A percentile compares a stretch with the other conserved stretches of the same genome.
These are phyloP conservation scores for Charaxes varanes DNA, from an alignment of 1,140 invertebrate species.

Conservation along the genomic window DNA sequence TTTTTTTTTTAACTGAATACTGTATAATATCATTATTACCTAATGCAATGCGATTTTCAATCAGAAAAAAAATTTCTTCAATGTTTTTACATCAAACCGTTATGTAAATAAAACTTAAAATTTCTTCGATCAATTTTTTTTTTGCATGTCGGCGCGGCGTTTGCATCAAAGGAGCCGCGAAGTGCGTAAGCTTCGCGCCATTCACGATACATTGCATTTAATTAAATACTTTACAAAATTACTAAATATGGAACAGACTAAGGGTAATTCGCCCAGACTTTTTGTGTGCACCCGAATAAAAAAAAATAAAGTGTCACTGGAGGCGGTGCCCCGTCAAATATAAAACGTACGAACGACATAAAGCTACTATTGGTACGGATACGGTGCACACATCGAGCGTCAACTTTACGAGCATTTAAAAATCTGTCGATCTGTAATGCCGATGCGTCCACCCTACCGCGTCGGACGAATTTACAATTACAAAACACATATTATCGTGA, in stretches of 20 bases:
- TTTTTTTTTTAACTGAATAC: too few relatives aligned
- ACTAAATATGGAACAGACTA: conserved; percentile 75
- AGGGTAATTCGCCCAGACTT: conserved; percentile 75
- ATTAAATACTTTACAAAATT: conserved; percentile 57
- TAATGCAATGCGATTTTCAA: too few relatives aligned
- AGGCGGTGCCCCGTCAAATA: conserved; percentile 36
- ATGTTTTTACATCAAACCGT: too few relatives aligned
- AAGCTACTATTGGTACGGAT: conserved; percentile 60
- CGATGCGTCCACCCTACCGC: conserved; percentile 51
- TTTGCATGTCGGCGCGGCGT: too few relatives aligned
- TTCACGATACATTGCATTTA: too few relatives aligned
- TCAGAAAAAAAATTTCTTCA: too few relatives aligned
- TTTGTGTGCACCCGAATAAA: conserved; percentile 74
- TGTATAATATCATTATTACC: too few relatives aligned
- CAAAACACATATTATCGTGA: conserved; percentile 68
- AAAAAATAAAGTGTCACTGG: conserved; percentile 35
- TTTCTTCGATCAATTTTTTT: too few relatives aligned
- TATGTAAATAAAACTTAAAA: too few relatives aligned
- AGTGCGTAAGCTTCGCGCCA: too few relatives aligned
- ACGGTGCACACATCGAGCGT: conserved; percentile 42
- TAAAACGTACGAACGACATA: conserved; percentile 66
- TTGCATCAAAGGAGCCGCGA: too few relatives aligned
- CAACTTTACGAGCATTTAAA: not conserved
- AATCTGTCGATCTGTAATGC: not conserved
- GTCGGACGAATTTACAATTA: conserved; percentile 61